Conservation (phyloP, 2,797 vertebrate species). For the Pseudochirops corinnae region DNA sequence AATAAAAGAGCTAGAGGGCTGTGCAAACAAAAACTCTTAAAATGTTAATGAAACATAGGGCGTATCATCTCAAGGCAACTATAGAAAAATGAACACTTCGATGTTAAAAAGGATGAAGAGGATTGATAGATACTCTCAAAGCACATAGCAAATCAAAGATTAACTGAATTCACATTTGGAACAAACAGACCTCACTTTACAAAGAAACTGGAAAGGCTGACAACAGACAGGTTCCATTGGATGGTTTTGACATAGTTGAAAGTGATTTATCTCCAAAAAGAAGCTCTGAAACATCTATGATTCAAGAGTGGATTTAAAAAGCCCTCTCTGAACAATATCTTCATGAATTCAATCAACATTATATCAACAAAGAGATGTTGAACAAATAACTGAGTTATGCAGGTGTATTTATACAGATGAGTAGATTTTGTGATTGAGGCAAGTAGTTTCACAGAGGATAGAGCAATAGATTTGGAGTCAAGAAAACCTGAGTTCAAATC, state of each 20-base stretch:
- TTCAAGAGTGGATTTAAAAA: background rate
- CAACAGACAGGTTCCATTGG: background rate
- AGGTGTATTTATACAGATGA: background rate
- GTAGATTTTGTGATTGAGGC: background rate
- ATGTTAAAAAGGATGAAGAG: background rate
- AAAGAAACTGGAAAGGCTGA: background rate
- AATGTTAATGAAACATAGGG: background rate
- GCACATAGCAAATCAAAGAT: background rate
- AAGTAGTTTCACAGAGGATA: background rate
- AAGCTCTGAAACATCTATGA: background rate
- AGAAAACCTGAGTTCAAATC: background rate
- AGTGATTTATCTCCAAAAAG: background rate
- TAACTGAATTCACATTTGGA: background rate
- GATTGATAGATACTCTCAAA: background rate
- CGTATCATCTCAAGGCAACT: background rate
- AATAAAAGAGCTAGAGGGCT: background rate
- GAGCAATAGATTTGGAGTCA: background rate
- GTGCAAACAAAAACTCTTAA: background rate
- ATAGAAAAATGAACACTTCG: background rate
- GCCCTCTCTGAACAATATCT: background rate
- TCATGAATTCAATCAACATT: background rate
- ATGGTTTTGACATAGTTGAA: background rate
- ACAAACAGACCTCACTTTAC: background rate
- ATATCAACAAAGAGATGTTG: background rate
- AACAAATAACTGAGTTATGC: background rate